phyloP scores from a whole-genome alignment of 1,140 invertebrate species.

The Drepana arcuata region DNA sequence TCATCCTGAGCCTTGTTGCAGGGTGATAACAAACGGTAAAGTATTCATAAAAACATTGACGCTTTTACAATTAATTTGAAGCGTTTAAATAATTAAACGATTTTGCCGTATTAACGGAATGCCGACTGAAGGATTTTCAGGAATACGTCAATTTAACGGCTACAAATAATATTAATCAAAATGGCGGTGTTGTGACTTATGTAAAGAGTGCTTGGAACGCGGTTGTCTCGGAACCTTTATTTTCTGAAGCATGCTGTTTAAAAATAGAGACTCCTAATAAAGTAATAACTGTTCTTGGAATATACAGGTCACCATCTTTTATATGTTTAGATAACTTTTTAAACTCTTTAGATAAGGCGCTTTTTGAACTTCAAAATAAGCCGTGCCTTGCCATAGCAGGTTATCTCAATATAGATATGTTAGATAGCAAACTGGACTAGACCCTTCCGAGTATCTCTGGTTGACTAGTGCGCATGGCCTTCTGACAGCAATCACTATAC shows the following conservation, averaged over 20 bases:
- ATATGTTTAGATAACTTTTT: too few species aligned
- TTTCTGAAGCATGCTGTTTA: conserved; percentile 8
- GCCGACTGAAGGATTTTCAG: conserved; percentile 2
- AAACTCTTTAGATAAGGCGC: too few species aligned
- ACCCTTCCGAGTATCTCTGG: conserved; percentile 1
- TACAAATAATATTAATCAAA: conserved; percentile 8
- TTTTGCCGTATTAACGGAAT: conserved; percentile 12
- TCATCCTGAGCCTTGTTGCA: too few species aligned
- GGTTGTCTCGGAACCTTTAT: background rate
- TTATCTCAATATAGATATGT: conserved; percentile 4
- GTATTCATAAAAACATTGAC: conserved; percentile 9
- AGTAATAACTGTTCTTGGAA: conserved; percentile 3
- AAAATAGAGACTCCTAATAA: conserved; percentile 4
- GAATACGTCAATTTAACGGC: conserved; percentile 1
- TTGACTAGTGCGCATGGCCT: conserved; percentile 1
- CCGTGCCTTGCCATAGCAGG: too few species aligned
- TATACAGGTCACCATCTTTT: too few species aligned
- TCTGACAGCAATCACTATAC: background rate
- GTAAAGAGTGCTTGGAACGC: conserved; percentile 4
- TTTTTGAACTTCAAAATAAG: too few species aligned
- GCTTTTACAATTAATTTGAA: conserved; percentile 1
- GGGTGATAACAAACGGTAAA: too few species aligned
- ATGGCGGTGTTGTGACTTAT: conserved; percentile 9
- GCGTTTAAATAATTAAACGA: background rate
- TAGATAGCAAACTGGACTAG: background rate